A percentile compares a stretch with the other conserved stretches of the same genome.
Conservation (phyloP, 2,113 vertebrate genomes). For the Salminus brasiliensis region DNA sequence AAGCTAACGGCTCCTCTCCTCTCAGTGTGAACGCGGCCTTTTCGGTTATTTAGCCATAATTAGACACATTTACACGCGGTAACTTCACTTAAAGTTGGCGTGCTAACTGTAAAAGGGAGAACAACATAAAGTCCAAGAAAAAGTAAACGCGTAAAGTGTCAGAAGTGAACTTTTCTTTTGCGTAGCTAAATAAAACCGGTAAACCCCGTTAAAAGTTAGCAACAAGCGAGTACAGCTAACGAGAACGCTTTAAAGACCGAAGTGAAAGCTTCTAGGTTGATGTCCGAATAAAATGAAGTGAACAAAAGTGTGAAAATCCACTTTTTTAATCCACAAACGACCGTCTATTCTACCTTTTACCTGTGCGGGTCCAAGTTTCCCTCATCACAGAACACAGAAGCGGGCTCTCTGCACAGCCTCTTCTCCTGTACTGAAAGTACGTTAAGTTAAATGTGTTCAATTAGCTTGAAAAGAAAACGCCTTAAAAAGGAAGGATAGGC, state of each 20-base stretch:
- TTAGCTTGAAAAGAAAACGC: no score
- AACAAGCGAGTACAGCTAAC: no score
- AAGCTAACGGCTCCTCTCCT: not conserved
- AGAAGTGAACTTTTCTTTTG: constrained; percentile 11
- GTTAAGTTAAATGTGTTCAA: no score
- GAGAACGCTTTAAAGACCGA: no score
- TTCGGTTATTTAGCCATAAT: not conserved
- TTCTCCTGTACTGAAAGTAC: no score
- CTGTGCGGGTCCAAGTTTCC: no score
- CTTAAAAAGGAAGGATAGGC: not conserved
- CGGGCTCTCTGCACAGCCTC: no score
- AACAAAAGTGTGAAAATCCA: not conserved
- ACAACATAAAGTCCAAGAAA: not conserved
- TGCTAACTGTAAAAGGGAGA: no score
- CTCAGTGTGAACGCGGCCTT: not conserved
- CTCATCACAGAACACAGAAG: no score
- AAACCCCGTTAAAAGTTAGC: not conserved
- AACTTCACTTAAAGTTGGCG: not conserved
- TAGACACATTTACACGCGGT: not conserved
- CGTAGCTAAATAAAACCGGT: not conserved
- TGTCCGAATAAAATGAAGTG: no score
- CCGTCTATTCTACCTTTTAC: no score
- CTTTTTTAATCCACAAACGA: not conserved
- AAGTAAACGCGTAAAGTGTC: not conserved
- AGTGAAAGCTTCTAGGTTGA: no score